Conservation (phyloP, 37 sponge, comb jelly and placozoan species). For the Bolinopsis microptera region DNA sequence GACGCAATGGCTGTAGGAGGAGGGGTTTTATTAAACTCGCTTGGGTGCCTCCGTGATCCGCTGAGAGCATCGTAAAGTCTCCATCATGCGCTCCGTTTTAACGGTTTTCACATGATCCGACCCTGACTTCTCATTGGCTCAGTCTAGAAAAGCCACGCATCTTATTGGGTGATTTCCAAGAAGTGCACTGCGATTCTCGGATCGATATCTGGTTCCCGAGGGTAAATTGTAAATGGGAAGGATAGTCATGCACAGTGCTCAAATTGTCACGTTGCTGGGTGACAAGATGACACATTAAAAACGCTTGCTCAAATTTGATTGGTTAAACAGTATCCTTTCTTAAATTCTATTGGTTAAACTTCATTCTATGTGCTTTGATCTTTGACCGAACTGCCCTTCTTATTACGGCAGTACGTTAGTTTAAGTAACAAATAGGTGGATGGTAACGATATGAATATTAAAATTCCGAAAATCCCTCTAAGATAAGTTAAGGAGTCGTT, state of each 20-base stretch:
- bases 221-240: background rate
- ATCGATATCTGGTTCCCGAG: background rate
- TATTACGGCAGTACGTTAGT: no score
- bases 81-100: background rate
- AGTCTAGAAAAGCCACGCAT: background rate
- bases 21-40: background rate
- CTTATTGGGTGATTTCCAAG: background rate
- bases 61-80: background rate
- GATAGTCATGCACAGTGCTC: background rate
- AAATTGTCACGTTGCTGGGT: background rate
- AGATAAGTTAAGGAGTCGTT: no score
- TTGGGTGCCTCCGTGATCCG: background rate
- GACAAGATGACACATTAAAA: background rate
- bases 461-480: no score
- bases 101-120: background rate
- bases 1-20: background rate
- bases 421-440: no score
- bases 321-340: background rate
- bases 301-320: background rate
- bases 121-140: background rate
- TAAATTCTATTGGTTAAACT: background rate
- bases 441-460: no score
- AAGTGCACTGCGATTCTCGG: background rate
- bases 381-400: background rate
- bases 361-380: background rate